Percentiles rank a stretch among this genome's conserved stretches.
Conservation (phyloP, 2,888 invertebrate genomes). For the Tetanocera ferruginea region DNA sequence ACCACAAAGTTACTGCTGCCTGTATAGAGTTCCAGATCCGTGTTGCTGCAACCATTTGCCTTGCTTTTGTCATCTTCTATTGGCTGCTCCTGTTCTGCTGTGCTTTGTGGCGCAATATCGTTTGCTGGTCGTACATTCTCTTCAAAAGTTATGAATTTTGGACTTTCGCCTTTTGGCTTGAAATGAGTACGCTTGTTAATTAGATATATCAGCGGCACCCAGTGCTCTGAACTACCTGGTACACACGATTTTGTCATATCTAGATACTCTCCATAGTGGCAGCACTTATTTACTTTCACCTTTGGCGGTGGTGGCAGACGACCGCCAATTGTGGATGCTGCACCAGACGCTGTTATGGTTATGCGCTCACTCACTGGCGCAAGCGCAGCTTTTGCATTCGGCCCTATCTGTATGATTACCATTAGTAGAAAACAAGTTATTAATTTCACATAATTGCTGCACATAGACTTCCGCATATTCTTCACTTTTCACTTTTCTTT, state of each 20-base stretch:
- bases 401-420: neutral
- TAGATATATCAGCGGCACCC: constrained; percentile 75
- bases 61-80: no score
- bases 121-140: constrained; percentile 65
- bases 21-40: constrained; percentile 63
- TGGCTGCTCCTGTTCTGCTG: constrained; percentile 23
- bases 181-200: constrained; percentile 70
- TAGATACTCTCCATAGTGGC: constrained; percentile 72
- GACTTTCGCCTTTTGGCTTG: constrained; percentile 65
- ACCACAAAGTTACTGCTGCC: constrained; percentile 68
- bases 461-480: constrained; percentile 13
- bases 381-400: neutral
- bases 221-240: constrained; percentile 65
- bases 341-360: constrained; percentile 14
- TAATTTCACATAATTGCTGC: neutral
- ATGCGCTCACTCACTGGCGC: constrained; percentile 27
- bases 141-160: constrained; percentile 69
- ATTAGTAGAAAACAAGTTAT: neutral
- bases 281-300: constrained; percentile 72
- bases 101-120: constrained; percentile 50
- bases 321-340: constrained; percentile 32
- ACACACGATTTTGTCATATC: constrained; percentile 67
- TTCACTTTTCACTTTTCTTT: constrained; percentile 30
- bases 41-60: constrained; percentile 38
- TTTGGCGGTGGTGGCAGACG: constrained; percentile 57